Evolutionary conservation across 2,888 invertebrate genomes (phyloP).

Genomic region (Napeogenes sylphis): DNA sequence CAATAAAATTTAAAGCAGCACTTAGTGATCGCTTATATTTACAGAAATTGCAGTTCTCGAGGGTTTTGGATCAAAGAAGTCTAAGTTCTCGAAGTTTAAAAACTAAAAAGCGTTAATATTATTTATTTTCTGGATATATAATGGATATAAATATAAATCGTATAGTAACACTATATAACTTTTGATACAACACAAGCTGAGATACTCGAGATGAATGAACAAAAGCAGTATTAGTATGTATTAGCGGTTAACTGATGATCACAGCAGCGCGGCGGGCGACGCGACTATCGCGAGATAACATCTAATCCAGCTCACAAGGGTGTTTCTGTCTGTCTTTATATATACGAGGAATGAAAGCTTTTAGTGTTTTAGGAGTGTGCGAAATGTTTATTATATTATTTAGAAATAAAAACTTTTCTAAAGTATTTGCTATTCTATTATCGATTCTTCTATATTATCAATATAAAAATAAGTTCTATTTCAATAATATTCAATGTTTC

Average conservation of each 20-base stretch:
- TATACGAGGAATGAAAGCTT: constrained; percentile 17
- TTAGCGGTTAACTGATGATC: constrained; percentile 62
- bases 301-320: constrained; percentile 55
- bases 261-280: constrained; percentile 40
- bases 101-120: not conserved
- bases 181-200: constrained; percentile 14
- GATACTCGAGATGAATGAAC: constrained; percentile 38
- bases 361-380: not conserved
- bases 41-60: too few relatives aligned
- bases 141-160: not conserved
- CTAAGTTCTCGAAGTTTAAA: not conserved
- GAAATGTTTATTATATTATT: too few relatives aligned
- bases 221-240: constrained; percentile 61
- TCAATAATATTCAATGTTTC: too few relatives aligned
- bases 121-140: too few relatives aligned
- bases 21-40: constrained; percentile 18
- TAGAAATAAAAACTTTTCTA: too few relatives aligned
- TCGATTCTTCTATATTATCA: too few relatives aligned
- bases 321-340: constrained; percentile 13
- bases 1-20: constrained; percentile 42
- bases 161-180: too few relatives aligned
- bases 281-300: constrained; percentile 57
- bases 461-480: too few relatives aligned
- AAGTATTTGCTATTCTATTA: too few relatives aligned
- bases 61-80: constrained; percentile 2